Evolutionary conservation across 2,113 vertebrate genomes (phyloP).

Genomic region (Arothron firmamentum): DNA sequence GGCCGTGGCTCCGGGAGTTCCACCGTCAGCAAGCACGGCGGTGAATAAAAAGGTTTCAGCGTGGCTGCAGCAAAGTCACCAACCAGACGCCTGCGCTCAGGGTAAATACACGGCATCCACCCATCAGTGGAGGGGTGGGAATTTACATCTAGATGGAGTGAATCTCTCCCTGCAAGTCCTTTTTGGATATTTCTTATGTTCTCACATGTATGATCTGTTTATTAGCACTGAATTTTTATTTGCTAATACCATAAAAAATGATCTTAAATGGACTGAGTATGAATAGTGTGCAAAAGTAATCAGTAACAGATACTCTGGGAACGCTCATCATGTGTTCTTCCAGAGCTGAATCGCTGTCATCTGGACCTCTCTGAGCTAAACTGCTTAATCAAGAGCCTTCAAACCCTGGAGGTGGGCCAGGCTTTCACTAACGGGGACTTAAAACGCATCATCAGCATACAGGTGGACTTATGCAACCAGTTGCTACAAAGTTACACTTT

Average conservation of each 20-base stretch:
- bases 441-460: conserved; percentile 72
- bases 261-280: too few relatives aligned
- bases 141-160: too few relatives aligned
- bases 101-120: conserved; percentile 59
- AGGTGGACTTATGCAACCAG: conserved; percentile 45
- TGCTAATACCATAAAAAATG: too few relatives aligned
- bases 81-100: conserved; percentile 80
- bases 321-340: neutral
- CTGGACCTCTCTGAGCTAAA: conserved; percentile 82
- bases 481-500: neutral
- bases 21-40: conserved; percentile 47
- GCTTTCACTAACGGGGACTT: conserved; percentile 75
- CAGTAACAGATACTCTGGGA: neutral
- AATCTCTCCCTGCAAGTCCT: too few relatives aligned
- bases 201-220: too few relatives aligned
- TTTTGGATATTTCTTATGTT: too few relatives aligned
- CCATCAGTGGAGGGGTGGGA: too few relatives aligned
- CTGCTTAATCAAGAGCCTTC: conserved; percentile 80
- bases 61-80: conserved; percentile 85
- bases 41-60: conserved; percentile 78
- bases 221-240: too few relatives aligned
- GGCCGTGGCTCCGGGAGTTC: conserved; percentile 5
- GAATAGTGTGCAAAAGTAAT: too few relatives aligned
- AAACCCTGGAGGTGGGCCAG: conserved; percentile 76
- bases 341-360: conserved; percentile 84